A percentile compares a stretch with the other conserved stretches of the same genome.
Evolutionary conservation across 1,140 invertebrate species (phyloP).

Genomic region (Lanistes nyassanus): DNA sequence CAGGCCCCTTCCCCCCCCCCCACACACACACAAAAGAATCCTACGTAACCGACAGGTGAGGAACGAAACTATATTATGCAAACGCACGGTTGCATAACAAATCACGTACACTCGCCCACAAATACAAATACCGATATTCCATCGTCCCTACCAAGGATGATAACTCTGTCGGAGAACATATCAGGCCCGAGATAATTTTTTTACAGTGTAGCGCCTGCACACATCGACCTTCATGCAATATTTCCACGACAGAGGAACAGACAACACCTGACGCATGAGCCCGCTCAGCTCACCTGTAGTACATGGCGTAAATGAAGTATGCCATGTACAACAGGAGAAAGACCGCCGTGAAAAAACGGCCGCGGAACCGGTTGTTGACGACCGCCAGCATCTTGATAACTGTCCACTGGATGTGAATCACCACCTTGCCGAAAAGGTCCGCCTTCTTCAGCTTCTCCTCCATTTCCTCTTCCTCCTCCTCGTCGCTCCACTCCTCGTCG

Average conservation of each 20-base stretch:
- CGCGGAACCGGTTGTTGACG: constrained; percentile 4
- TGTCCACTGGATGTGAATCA: neutral
- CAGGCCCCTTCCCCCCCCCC: constrained; percentile 10
- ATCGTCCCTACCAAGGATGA: neutral
- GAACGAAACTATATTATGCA: constrained; percentile 6
- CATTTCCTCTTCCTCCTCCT: neutral
- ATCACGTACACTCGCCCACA: neutral
- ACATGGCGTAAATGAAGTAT: constrained; percentile 44
- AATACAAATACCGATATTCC: neutral
- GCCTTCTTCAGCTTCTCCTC: neutral
- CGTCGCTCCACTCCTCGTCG: neutral
- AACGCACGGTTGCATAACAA: constrained; percentile 1
- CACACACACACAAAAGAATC: neutral
- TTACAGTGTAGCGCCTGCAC: neutral
- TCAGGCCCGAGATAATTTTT: neutral
- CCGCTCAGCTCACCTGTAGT: constrained; percentile 29
- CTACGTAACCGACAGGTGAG: neutral
- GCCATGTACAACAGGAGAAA: constrained; percentile 27
- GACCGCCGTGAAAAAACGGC: constrained; percentile 6
- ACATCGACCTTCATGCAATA: neutral
- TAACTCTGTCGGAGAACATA: neutral
- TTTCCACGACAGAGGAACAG: neutral
- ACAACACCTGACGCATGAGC: too few species aligned
- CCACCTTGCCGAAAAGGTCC: neutral
- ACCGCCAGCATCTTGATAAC: neutral